phyloP scores from a whole-genome alignment of 2,797 vertebrate genomes.

The Malurus splendens region DNA sequence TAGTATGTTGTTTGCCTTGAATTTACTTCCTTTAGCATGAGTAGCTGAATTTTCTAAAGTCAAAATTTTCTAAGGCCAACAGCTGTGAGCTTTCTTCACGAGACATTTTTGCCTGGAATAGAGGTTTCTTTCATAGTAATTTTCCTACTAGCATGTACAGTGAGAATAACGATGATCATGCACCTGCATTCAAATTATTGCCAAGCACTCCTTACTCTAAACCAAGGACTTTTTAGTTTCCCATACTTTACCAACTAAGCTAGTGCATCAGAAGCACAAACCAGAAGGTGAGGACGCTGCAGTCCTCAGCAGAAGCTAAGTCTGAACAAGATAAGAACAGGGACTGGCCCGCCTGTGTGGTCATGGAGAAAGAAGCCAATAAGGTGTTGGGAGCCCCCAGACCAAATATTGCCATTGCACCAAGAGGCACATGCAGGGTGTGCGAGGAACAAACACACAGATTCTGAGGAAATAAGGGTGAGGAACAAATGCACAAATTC shows the following conservation, averaged over 20 bases:
- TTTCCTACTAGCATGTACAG: not conserved
- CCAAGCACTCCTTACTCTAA: not conserved
- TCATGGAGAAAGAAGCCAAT: not conserved
- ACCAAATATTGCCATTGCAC: not conserved
- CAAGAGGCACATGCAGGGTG: fast-evolving
- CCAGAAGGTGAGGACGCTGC: not conserved
- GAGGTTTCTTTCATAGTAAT: not conserved
- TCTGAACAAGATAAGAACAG: not conserved
- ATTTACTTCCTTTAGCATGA: not conserved
- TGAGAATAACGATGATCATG: not conserved
- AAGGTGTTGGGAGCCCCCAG: not conserved
- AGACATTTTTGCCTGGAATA: not conserved
- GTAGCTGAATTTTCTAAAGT: not conserved
- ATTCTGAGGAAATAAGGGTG: too few species aligned
- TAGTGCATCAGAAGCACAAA: not conserved
- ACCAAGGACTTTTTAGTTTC: not conserved
- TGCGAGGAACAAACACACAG: not conserved
- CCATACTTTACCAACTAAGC: not conserved
- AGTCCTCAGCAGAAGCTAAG: not conserved
- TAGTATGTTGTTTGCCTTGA: not conserved
- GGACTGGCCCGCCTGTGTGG: not conserved
- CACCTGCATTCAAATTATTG: not conserved
- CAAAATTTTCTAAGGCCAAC: too few species aligned
- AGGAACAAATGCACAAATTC: not conserved
- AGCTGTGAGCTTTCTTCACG: not conserved